Evolutionary conservation across 1,140 invertebrate genomes (phyloP).

Genomic region (Pogonognathellus flavescens): DNA sequence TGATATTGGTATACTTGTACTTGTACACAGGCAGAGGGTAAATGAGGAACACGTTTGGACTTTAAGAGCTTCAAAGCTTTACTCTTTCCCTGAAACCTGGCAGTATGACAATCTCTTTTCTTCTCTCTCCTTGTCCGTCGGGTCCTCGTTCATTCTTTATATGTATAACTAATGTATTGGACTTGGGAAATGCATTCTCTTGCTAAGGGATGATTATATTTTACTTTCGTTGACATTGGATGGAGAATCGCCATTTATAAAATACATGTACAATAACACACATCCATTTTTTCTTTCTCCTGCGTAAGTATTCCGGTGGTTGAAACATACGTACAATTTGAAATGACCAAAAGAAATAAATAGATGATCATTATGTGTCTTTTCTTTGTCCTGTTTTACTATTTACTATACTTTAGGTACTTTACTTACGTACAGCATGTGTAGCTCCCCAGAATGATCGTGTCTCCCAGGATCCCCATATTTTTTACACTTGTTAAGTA

Average conservation of each 20-base stretch:
- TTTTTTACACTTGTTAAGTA: slow-evolving; percentile 24
- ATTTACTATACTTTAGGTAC: too few species aligned
- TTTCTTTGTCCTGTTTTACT: not conserved
- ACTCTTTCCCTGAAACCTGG: not conserved
- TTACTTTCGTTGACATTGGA: slow-evolving; percentile 27
- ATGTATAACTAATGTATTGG: not conserved
- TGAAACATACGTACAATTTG: not conserved
- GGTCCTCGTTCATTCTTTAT: not conserved
- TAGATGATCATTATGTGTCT: not conserved
- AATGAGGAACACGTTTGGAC: slow-evolving; percentile 12
- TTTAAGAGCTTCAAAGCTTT: not conserved
- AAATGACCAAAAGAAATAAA: slow-evolving; percentile 15
- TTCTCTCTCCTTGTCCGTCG: not conserved
- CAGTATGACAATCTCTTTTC: not conserved
- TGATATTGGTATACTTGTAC: too few species aligned
- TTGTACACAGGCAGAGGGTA: not conserved
- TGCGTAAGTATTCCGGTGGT: not conserved
- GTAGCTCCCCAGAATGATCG: not conserved
- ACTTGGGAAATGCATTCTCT: not conserved
- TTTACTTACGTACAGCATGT: too few species aligned
- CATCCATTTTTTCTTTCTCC: too few species aligned
- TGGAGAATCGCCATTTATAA: slow-evolving; percentile 5
- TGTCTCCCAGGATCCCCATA: not conserved
- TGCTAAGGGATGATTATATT: not conserved
- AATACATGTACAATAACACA: not conserved